These are phyloP conservation scores for Raphicerus campestris DNA, from an alignment of 2,113 vertebrate genomes.

Conservation along the genomic window DNA sequence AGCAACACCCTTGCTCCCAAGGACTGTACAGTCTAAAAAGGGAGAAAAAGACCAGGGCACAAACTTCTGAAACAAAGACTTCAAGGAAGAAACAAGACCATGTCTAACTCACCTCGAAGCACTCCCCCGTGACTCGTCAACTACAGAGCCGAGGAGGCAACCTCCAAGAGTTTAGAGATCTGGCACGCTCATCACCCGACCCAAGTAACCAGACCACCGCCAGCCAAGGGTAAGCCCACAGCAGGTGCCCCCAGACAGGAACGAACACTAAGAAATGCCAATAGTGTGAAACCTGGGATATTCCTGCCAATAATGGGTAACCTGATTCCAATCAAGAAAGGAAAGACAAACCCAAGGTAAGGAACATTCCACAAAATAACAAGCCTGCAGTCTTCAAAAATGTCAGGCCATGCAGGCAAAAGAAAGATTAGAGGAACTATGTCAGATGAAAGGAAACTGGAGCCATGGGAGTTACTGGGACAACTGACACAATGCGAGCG, in stretches of 20 bases:
- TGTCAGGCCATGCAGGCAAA: not conserved
- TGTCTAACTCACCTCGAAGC: not conserved
- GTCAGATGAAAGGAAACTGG: not conserved
- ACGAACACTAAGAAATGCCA: not conserved
- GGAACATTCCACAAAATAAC: not conserved
- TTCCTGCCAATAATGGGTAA: not conserved
- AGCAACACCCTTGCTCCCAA: not conserved
- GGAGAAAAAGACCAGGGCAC: not conserved
- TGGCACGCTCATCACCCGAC: not conserved
- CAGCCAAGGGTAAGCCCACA: not conserved
- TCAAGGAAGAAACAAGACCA: not conserved
- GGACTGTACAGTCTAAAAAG: not conserved
- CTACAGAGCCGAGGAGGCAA: not conserved
- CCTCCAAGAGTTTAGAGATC: not conserved
- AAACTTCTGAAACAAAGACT: not conserved
- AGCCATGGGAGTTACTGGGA: not conserved
- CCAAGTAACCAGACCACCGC: not conserved
- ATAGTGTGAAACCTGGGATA: not conserved
- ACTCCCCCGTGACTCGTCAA: not conserved
- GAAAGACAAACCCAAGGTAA: not conserved
- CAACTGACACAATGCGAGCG: not conserved
- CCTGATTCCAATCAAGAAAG: not conserved
- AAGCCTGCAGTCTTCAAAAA: not conserved
- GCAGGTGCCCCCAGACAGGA: not conserved
- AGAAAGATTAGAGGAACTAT: not conserved